phyloP scores from a whole-genome alignment of 2,888 invertebrate genomes.

The Molanna angustata region DNA sequence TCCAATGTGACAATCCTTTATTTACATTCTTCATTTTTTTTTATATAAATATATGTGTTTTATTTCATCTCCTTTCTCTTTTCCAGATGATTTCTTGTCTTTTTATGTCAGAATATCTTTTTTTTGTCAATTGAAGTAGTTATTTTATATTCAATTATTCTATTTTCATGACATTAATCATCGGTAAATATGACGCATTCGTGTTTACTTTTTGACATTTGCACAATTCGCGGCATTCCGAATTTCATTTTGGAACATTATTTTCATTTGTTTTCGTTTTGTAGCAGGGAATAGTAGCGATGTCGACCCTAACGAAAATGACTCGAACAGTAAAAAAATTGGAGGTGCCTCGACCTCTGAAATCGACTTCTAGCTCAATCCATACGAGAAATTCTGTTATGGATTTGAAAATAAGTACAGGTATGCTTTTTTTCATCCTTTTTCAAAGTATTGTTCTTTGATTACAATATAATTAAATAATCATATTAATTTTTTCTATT shows the following conservation, averaged over 20 bases:
- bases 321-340: constrained; percentile 70
- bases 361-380: constrained; percentile 57
- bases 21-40: no score
- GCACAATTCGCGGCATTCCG: constrained; percentile 6
- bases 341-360: constrained; percentile 72
- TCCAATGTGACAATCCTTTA: no score
- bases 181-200: constrained; percentile 4
- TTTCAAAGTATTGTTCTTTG: background rate
- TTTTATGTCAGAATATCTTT: no score
- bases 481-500: background rate
- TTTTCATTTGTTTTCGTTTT: constrained; percentile 17
- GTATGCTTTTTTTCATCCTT: constrained; percentile 38
- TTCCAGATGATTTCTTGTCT: background rate
- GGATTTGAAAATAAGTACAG: constrained; percentile 55
- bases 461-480: background rate
- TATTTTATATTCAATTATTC: no score
- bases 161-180: no score
- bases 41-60: background rate
- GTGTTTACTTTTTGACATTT: constrained; percentile 17
- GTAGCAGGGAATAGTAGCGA: constrained; percentile 34
- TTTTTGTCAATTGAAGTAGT: no score
- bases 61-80: constrained; percentile 3
- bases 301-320: constrained; percentile 61
- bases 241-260: constrained; percentile 10
- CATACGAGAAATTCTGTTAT: constrained; percentile 53